phyloP scores from a whole-genome alignment of 23 tunicate species.

The Trididemnum miniatum region DNA sequence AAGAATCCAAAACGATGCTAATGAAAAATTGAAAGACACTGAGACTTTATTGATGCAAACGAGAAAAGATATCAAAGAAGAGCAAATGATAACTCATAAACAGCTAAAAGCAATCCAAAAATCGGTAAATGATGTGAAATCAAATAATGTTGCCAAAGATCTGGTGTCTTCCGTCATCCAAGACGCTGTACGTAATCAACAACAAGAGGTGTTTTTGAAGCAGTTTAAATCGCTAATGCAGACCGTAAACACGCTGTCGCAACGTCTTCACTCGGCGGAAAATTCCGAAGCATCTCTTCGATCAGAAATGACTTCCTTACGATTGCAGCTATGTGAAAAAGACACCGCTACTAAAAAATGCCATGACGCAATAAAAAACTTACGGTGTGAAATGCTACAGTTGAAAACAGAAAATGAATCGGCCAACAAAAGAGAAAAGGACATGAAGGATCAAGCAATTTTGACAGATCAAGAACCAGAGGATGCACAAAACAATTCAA shows the following conservation, averaged over 20 bases:
- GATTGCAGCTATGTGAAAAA: background rate
- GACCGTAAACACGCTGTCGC: too few species aligned
- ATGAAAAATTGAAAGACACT: background rate
- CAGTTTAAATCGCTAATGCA: too few species aligned
- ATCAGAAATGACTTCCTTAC: too few species aligned
- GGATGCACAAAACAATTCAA: background rate
- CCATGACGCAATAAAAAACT: background rate
- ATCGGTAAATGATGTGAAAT: background rate
- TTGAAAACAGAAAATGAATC: background rate
- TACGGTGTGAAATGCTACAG: background rate
- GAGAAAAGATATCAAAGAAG: background rate
- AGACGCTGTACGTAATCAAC: background rate
- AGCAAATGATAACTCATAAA: background rate
- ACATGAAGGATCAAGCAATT: background rate
- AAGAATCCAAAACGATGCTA: background rate
- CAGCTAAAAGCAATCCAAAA: background rate
- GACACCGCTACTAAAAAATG: background rate
- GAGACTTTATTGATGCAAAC: background rate
- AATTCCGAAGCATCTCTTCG: too few species aligned
- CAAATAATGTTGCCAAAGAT: too few species aligned
- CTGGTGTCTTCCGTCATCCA: background rate
- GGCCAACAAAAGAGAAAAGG: too few species aligned
- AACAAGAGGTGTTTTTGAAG: too few species aligned
- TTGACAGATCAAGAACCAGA: too few species aligned
- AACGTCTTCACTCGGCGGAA: too few species aligned